Percentiles rank a stretch among this genome's conserved stretches.
phyloP scores from a whole-genome alignment of 2,888 invertebrate species.

The Nezara viridula region DNA sequence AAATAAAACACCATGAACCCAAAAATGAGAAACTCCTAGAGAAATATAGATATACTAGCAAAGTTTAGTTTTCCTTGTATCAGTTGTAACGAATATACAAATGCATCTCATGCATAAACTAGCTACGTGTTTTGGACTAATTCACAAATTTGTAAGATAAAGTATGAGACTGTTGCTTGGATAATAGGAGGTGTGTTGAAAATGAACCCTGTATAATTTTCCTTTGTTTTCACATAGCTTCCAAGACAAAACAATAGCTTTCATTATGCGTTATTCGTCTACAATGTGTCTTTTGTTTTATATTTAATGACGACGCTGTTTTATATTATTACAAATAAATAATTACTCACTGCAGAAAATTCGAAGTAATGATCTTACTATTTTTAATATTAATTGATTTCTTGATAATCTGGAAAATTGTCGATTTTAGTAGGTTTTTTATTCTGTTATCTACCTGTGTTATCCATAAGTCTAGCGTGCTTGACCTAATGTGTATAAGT shows the following conservation, averaged over 20 bases:
- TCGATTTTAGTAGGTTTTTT: too few relatives aligned
- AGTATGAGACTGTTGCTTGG: background rate
- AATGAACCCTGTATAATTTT: background rate
- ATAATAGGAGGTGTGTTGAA: background rate
- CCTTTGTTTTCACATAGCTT: slow-evolving; percentile 9
- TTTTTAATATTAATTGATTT: too few relatives aligned
- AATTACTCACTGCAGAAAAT: background rate
- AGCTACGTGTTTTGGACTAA: background rate
- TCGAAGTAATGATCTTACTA: too few relatives aligned
- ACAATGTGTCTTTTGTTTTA: background rate
- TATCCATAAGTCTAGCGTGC: too few relatives aligned
- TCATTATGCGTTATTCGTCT: background rate
- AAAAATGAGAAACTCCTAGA: too few relatives aligned
- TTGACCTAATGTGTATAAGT: too few relatives aligned
- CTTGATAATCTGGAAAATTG: too few relatives aligned
- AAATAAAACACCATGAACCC: too few relatives aligned
- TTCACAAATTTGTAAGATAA: background rate
- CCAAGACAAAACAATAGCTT: background rate
- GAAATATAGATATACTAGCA: too few relatives aligned
- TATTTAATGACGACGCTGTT: background rate
- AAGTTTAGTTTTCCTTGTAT: background rate
- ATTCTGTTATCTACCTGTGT: too few relatives aligned
- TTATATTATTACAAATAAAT: background rate
- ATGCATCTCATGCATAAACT: background rate
- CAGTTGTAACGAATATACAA: background rate